Conservation (phyloP, 2,888 invertebrate species). For the Lasioglossum leucozonium region DNA sequence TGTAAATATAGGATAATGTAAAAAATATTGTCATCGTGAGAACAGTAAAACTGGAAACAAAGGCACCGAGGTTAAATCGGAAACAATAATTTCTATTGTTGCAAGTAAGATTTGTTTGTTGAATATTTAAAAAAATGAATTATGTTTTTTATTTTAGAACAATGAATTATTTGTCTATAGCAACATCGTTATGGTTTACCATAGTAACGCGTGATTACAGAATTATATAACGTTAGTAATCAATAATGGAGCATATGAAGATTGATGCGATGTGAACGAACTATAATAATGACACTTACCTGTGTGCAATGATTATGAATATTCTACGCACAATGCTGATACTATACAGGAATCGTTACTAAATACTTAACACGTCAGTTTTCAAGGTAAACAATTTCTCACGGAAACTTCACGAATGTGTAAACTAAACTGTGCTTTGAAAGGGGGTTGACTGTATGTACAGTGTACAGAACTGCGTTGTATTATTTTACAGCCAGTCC, state of each 20-base stretch:
- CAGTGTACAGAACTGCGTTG: not conserved
- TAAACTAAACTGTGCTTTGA: not conserved
- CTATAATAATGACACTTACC: not conserved
- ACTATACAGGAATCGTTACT: not conserved
- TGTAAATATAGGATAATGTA: too few species aligned
- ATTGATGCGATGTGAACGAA: not conserved
- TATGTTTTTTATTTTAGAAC: too few species aligned
- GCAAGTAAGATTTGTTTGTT: too few species aligned
- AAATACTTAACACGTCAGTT: not conserved
- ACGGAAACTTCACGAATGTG: not conserved
- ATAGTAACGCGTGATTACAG: not conserved
- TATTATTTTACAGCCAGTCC: not conserved
- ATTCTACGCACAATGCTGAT: not conserved
- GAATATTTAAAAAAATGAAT: too few species aligned
- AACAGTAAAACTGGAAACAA: too few species aligned
- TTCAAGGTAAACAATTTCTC: not conserved
- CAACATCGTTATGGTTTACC: not conserved
- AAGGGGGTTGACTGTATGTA: not conserved
- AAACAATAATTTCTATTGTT: too few species aligned
- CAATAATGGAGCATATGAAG: not conserved
- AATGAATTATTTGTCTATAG: too few species aligned
- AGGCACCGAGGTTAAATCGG: too few species aligned
- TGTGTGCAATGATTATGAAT: not conserved
- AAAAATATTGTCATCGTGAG: too few species aligned
- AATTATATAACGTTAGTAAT: not conserved